These are phyloP conservation scores for Thamnophis elegans DNA, from an alignment of 2,797 vertebrate genomes.

Conservation along the genomic window DNA sequence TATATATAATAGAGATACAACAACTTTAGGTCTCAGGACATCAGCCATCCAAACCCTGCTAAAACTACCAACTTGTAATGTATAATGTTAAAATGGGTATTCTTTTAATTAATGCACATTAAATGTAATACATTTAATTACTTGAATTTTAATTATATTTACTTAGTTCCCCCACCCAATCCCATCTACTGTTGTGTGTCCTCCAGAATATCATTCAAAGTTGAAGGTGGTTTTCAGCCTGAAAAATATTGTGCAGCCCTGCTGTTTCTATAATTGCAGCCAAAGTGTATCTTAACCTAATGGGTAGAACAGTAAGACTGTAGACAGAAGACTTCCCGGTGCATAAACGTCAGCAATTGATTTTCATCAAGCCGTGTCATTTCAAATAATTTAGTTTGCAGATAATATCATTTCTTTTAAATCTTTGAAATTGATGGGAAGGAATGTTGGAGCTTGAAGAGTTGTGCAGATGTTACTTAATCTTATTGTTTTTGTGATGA, in stretches of 20 bases:
- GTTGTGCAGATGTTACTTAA: background rate
- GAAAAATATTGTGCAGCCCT: background rate
- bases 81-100: background rate
- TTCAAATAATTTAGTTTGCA: background rate
- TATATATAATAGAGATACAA: background rate
- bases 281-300: background rate
- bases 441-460: background rate
- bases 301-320: background rate
- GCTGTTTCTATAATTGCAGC: background rate
- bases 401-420: background rate
- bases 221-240: background rate
- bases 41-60: background rate
- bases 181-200: background rate
- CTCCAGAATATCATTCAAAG: background rate
- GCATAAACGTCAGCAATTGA: background rate
- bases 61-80: background rate
- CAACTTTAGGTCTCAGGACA: background rate
- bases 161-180: background rate
- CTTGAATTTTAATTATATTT: background rate
- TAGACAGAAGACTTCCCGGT: background rate
- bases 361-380: background rate
- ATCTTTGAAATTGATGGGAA: background rate
- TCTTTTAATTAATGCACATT: background rate
- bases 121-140: background rate
- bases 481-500: background rate